Base-by-base conservation (phyloP, 2,113 vertebrate species). In the Pyrgilauda ruficollis region DNA sequence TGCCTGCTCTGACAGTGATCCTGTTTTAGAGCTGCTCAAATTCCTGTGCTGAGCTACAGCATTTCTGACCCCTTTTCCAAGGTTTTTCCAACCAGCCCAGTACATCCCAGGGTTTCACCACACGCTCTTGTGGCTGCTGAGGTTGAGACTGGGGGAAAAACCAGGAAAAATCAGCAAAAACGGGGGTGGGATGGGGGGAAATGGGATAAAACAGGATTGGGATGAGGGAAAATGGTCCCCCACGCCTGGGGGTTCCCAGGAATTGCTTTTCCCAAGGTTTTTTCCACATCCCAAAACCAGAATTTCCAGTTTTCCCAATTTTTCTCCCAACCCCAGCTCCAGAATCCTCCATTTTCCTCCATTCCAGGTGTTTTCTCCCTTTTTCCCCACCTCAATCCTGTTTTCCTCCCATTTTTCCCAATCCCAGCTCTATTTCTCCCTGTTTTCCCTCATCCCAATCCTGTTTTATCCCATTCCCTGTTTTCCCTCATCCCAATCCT, bases 1-100 rank as follows among this genome's bases (percentile, higher is more conserved):
- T 43, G 28, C 28, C 62, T 3, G 55, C 59, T 8, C 2, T 15
- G 14, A 35, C 33, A 18, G 58, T 27, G 15, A 61, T 37, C 10
- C 35, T 61, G 58, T 8, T 22, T 16, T 2, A 11, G 9, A 15
- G 30, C 6, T 23, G 70, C 33, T 37, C 10, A 4, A 31, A 13
- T 35, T 58, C 58, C 0, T 1, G 6, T 20, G 2, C 85, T 5
- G 16, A 50, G 2, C 56, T 2, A 0, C 2, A 5, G 7, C 62
- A 5, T 22, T 11, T 23, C 1, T 7, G 0, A 31, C 1, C 49
- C 33, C 0, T 7, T 31, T 35, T 13, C 22, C 78, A 56, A 6
- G 11, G 4, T 24, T n/a, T 28, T 39, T 19, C 70, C 33, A 12
- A 39, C 59, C 2, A 5, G 37, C 41, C 62, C 41, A 66, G 63